A percentile compares a stretch with the other conserved stretches of the same genome.
Conservation (phyloP, 2,113 vertebrate genomes). For the Lethenteron camtschaticum region DNA sequence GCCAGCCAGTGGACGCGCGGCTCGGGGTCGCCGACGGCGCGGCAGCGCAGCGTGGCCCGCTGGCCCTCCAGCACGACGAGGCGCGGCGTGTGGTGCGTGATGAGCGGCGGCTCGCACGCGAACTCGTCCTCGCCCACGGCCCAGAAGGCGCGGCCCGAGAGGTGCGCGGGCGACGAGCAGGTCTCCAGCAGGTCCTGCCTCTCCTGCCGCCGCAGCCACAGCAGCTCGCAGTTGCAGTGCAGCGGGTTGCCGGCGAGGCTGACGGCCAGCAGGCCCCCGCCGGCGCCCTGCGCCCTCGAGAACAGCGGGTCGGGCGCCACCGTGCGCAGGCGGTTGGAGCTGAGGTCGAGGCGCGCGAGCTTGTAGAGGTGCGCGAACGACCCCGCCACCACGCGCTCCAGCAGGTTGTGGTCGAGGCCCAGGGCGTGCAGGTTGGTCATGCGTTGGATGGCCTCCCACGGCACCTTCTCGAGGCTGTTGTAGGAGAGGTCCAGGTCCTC, state of each 20-base stretch:
- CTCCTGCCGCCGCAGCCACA: conserved; percentile 67
- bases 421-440: conserved; percentile 76
- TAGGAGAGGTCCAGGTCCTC: conserved; percentile 82
- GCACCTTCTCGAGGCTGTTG: conserved; percentile 55
- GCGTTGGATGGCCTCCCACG: conserved; percentile 60
- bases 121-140: conserved; percentile 75
- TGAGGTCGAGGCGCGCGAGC: conserved; percentile 62
- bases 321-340: conserved; percentile 66
- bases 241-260: conserved; percentile 73
- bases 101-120: conserved; percentile 71
- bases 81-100: conserved; percentile 83
- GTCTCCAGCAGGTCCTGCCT: conserved; percentile 87
- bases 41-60: conserved; percentile 68
- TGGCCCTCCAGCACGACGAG: conserved; percentile 83
- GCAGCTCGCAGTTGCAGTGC: conserved; percentile 83
- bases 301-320: conserved; percentile 57
- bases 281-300: conserved; percentile 36
- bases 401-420: conserved; percentile 69
- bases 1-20: conserved; percentile 85
- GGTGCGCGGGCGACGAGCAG: conserved; percentile 56
- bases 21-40: conserved; percentile 73
- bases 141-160: conserved; percentile 93
- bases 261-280: conserved; percentile 35
- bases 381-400: conserved; percentile 51
- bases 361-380: conserved; percentile 61